A percentile compares a stretch with the other conserved stretches of the same genome.
Conservation (phyloP, 2,797 vertebrate genomes). For the Lutjanus argentimaculatus region DNA sequence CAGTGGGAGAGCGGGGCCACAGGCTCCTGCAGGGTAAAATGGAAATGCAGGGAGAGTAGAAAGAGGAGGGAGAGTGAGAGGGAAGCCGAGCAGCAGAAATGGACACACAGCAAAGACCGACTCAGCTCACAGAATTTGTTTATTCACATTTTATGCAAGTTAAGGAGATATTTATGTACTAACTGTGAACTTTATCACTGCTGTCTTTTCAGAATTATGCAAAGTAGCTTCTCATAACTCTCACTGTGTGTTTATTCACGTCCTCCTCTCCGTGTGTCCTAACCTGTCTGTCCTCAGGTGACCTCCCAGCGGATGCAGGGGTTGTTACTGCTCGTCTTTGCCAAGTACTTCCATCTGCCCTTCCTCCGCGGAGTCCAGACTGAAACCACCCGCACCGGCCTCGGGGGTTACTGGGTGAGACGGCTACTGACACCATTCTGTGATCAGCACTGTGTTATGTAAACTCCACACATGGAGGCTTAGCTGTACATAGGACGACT, state of each 20-base stretch:
- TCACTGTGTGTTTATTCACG: neutral
- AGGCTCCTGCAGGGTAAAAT: conserved; percentile 52
- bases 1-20: conserved; percentile 29
- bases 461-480: conserved; percentile 9
- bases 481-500: neutral
- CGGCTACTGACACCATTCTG: conserved; percentile 32
- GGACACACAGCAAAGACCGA: neutral
- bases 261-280: conserved; percentile 10
- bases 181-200: conserved; percentile 5
- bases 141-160: conserved; percentile 16
- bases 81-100: conserved; percentile 34
- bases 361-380: conserved; percentile 96
- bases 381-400: conserved; percentile 95
- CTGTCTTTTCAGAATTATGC: conserved; percentile 26
- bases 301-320: conserved; percentile 98
- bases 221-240: conserved; percentile 33
- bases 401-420: conserved; percentile 98
- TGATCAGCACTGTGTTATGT: conserved; percentile 24
- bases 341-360: conserved; percentile 97
- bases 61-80: conserved; percentile 6
- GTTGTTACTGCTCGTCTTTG: conserved; percentile 93
- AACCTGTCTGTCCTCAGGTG: conserved; percentile 84
- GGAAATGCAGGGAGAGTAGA: conserved; percentile 47
- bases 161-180: neutral
- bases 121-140: conserved; percentile 20